Percentiles rank a stretch among this genome's conserved stretches.
Evolutionary conservation across 2,888 invertebrate genomes (phyloP).

Genomic region (Cryptus armator): DNA sequence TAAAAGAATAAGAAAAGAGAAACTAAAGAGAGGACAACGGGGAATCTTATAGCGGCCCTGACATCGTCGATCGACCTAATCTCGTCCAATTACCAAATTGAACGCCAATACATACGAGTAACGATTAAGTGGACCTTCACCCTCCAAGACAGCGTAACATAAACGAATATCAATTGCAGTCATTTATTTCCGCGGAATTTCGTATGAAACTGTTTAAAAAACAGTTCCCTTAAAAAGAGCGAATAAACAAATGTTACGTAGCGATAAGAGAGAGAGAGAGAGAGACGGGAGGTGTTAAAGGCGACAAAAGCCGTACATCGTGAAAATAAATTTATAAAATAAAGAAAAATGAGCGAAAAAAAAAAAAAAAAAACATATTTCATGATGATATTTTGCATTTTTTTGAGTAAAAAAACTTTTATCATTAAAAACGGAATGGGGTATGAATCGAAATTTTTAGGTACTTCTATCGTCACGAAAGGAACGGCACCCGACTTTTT

Average conservation of each 20-base stretch:
- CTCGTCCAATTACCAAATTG: slow-evolving; percentile 21
- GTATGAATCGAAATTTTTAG: not conserved
- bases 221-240: too few relatives aligned
- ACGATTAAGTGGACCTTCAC: not conserved
- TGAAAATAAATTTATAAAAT: too few relatives aligned
- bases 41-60: slow-evolving; percentile 11
- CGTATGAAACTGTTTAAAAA: not conserved
- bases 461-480: not conserved
- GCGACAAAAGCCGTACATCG: too few relatives aligned
- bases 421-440: too few relatives aligned
- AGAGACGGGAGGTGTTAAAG: too few relatives aligned
- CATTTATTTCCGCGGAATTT: not conserved
- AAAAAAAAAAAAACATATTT: too few relatives aligned
- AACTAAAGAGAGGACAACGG: not conserved
- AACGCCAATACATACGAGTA: not conserved
- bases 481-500: not conserved
- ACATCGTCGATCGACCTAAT: slow-evolving; percentile 39
- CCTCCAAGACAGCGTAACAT: not conserved
- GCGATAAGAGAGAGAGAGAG: too few relatives aligned
- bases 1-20: slow-evolving; percentile 27
- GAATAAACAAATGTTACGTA: too few relatives aligned
- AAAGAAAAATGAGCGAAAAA: too few relatives aligned
- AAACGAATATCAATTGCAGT: not conserved
- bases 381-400: not conserved
- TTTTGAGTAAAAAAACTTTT: not conserved